Evolutionary conservation across 1,140 invertebrate genomes (phyloP).

Genomic region (Alviniconcha marisindica): DNA sequence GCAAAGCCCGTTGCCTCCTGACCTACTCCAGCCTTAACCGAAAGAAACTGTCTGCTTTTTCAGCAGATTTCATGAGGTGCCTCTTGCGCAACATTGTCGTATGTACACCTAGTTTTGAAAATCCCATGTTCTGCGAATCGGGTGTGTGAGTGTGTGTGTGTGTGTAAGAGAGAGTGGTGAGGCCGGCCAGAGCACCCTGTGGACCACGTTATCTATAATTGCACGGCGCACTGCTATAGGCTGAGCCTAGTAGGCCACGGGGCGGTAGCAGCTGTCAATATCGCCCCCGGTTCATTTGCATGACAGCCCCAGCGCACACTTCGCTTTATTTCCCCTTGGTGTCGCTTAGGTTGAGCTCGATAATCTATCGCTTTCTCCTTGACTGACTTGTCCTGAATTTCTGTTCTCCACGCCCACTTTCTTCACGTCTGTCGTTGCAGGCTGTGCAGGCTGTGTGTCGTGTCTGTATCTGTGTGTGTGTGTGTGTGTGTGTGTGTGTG

Average conservation of each 20-base stretch:
- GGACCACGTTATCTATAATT: too few relatives aligned
- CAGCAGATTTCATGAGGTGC: too few relatives aligned
- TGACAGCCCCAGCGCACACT: conserved; percentile 20
- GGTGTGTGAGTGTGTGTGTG: too few relatives aligned
- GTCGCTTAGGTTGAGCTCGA: background rate
- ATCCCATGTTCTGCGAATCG: too few relatives aligned
- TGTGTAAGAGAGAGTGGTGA: background rate
- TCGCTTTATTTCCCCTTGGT: background rate
- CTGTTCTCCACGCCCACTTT: conserved; percentile 30
- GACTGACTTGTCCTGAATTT: conserved; percentile 20
- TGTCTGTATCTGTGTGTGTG: background rate
- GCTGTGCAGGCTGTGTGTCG: background rate
- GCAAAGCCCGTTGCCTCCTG: too few relatives aligned
- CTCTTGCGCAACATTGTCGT: too few relatives aligned
- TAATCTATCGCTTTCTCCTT: conserved; percentile 39
- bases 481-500: background rate
- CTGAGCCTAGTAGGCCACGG: too few relatives aligned
- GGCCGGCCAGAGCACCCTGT: background rate
- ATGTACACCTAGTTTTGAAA: too few relatives aligned
- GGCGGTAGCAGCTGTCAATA: conserved; percentile 27
- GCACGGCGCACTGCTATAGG: too few relatives aligned
- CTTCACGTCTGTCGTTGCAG: background rate
- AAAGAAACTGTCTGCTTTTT: too few relatives aligned
- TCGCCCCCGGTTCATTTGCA: conserved; percentile 25
- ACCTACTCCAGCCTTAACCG: too few relatives aligned